phyloP scores from a whole-genome alignment of 2,888 invertebrate species.

The Polydesmus complanatus region DNA sequence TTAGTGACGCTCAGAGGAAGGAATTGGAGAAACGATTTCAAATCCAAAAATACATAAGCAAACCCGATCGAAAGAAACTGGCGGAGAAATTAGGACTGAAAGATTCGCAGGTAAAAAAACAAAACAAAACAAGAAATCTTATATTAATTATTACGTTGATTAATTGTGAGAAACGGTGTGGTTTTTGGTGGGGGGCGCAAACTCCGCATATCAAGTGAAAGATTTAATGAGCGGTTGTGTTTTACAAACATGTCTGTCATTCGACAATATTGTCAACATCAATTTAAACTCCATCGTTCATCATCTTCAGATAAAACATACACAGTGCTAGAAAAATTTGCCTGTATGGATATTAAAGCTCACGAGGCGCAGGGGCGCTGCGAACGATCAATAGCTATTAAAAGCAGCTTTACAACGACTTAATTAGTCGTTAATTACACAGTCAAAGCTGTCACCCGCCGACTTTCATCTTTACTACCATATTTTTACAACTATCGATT shows the following conservation, averaged over 20 bases:
- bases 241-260: neutral
- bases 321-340: too few species aligned
- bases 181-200: neutral
- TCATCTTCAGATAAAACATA: too few species aligned
- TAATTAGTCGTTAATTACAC: slow-evolving; percentile 14
- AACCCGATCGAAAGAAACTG: slow-evolving; percentile 91
- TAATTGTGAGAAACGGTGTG: too few species aligned
- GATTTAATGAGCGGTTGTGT: neutral
- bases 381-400: slow-evolving; percentile 9
- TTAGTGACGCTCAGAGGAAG: slow-evolving; percentile 88
- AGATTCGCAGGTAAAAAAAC: slow-evolving; percentile 85
- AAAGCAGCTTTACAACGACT: slow-evolving; percentile 10
- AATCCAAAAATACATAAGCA: slow-evolving; percentile 95
- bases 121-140: too few species aligned
- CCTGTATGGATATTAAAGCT: neutral
- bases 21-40: slow-evolving; percentile 92
- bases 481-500: neutral
- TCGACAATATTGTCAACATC: neutral
- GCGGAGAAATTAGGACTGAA: slow-evolving; percentile 91
- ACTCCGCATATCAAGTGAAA: neutral
- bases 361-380: too few species aligned
- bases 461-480: neutral
- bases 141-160: too few species aligned
- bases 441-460: neutral
- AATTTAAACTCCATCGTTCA: neutral